phyloP scores from a whole-genome alignment of 2,888 invertebrate species.

The Metallyticus violacea region DNA sequence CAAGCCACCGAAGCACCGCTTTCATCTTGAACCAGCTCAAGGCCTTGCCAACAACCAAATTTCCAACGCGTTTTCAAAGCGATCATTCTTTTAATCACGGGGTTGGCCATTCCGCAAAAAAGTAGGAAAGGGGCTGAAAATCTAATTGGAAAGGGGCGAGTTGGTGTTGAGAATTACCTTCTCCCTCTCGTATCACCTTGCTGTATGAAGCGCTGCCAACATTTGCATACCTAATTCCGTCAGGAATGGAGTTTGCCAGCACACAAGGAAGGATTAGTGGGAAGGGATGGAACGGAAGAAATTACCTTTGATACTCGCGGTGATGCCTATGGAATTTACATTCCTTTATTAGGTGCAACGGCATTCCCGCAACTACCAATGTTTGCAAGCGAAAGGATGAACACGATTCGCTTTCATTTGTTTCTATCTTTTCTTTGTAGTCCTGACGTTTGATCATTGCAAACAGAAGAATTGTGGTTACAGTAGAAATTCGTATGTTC shows the following conservation, averaged over 20 bases:
- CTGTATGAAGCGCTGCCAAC: not conserved
- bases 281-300: not conserved
- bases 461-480: too few species aligned
- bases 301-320: not conserved
- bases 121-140: not conserved
- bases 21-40: not conserved
- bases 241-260: not conserved
- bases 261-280: not conserved
- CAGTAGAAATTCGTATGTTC: too few species aligned
- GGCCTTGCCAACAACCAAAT: not conserved
- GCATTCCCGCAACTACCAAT: not conserved
- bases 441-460: not conserved
- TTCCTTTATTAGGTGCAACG: not conserved
- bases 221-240: not conserved
- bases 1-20: not conserved
- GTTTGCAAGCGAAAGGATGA: not conserved
- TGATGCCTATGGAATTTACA: not conserved
- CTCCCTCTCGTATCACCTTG: not conserved
- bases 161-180: not conserved
- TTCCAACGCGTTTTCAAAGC: not conserved
- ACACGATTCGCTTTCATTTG: not conserved
- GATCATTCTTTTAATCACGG: not conserved
- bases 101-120: not conserved
- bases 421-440: not conserved
- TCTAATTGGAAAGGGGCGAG: not conserved